These are phyloP conservation scores for Campopleginae sp. DNA, from an alignment of 2,888 invertebrate species.

Conservation along the genomic window DNA sequence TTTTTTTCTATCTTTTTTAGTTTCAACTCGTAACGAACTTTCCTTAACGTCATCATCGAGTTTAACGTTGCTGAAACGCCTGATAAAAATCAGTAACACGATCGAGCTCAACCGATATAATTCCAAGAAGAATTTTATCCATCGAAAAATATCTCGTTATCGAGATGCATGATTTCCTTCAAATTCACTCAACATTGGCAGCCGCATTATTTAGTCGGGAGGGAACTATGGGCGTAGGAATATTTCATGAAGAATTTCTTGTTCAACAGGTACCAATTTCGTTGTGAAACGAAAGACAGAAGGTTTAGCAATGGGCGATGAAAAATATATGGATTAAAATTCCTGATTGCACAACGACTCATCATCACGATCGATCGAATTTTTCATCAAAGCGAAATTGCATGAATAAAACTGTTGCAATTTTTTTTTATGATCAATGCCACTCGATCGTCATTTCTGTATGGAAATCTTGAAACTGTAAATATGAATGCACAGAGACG, in stretches of 20 bases:
- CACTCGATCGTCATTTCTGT: conserved; percentile 5
- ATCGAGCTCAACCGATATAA: neutral
- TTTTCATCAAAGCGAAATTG: conserved; percentile 15
- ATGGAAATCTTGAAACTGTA: conserved; percentile 27
- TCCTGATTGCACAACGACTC: conserved; percentile 9
- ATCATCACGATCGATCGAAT: conserved; percentile 14
- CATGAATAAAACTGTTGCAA: neutral
- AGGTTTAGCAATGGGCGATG: neutral
- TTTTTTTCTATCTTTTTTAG: neutral
- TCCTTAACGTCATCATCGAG: conserved; percentile 1
- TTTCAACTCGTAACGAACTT: neutral
- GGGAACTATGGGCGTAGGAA: neutral
- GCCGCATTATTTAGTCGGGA: neutral
- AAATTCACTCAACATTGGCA: neutral
- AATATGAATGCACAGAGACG: neutral
- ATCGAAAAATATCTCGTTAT: neutral
- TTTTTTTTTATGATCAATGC: conserved; percentile 5
- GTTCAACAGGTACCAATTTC: neutral
- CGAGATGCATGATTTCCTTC: neutral
- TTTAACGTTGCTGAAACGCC: neutral
- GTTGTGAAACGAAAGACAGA: neutral
- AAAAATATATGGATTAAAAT: neutral
- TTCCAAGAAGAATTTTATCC: neutral
- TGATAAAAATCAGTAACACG: neutral
- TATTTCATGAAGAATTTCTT: neutral